Evolutionary conservation across 2,113 vertebrate species (phyloP).

Genomic region (Haliaeetus leucogaster): DNA sequence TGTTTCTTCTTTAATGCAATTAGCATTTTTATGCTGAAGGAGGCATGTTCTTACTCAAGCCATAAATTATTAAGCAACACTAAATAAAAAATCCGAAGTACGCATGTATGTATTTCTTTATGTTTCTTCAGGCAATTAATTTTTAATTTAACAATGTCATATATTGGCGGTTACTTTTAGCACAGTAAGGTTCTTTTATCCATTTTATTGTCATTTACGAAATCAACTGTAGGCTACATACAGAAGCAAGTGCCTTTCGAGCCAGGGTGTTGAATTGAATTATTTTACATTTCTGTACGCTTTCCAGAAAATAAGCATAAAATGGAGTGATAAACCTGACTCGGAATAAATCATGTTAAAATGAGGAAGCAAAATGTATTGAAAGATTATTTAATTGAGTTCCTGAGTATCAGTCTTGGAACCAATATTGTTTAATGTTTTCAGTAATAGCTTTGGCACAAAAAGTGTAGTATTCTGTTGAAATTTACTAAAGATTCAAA

Average conservation of each 20-base stretch:
- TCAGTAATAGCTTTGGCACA: slow-evolving; percentile 24
- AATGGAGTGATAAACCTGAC: slow-evolving; percentile 27
- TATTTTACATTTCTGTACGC: slow-evolving; percentile 3
- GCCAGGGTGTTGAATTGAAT: neutral
- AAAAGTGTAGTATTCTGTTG: neutral
- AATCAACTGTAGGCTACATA: neutral
- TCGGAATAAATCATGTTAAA: slow-evolving; percentile 37
- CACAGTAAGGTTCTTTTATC: neutral
- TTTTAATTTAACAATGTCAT: slow-evolving; percentile 48
- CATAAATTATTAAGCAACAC: slow-evolving; percentile 37
- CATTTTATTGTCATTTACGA: slow-evolving; percentile 4
- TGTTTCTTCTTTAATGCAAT: slow-evolving; percentile 38
- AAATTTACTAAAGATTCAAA: neutral
- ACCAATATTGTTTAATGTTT: slow-evolving; percentile 37
- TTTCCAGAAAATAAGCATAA: slow-evolving; percentile 51
- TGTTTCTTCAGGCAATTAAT: slow-evolving; percentile 50
- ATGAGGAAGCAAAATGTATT: neutral
- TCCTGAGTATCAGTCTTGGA: slow-evolving; percentile 35
- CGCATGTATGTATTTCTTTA: neutral
- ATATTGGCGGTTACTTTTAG: slow-evolving; percentile 38
- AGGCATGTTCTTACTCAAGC: slow-evolving; percentile 15
- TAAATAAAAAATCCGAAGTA: slow-evolving; percentile 32
- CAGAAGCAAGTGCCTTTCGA: neutral
- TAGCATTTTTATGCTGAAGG: slow-evolving; percentile 57
- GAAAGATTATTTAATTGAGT: slow-evolving; percentile 48